Base-by-base conservation (phyloP, 2,888 invertebrate species). In the Tiliacea aurago region DNA sequence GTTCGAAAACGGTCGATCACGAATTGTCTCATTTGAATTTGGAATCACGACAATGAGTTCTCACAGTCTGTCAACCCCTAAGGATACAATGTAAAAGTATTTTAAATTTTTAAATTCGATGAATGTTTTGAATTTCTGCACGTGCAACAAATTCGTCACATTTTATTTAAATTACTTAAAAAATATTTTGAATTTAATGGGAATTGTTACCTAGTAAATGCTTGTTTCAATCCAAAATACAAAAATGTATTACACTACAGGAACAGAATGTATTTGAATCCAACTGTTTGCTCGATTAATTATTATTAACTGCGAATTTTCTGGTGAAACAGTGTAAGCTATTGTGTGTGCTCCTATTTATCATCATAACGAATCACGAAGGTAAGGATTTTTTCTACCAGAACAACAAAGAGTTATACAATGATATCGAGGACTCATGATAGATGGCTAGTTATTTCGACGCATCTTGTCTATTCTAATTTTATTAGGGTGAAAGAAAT, bases 1-100 rank as follows among this genome's bases (percentile, higher is more conserved):
- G 45, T 72, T 70, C 59, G 56, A 76, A 65, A 84, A 70, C 84
- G 51, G 82, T 89, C 86, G 87, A 89, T 89, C 87, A 89, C 86
- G 70, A 66, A 76, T 28, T 77, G 81, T 85, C 80, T 86, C 80
- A 90, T 93, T 91, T 91, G 76, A 91, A 93, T 92, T 88, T 87
- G 70, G 88, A 85, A 87, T 84, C 93, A 93, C 91, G 93, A 88
- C 78, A 90, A 82, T 87, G 85, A 86, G 87, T 93, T 94, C 94
- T 88, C 94, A 94, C 94, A 91, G 79, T 76, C 75, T 86, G 87
- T 93, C 92, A 90, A 85, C 81, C 86, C 90, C 89, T 79, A 70
- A 79, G 86, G 90, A 84, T 86, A 88, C 85, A 84, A 76, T 72
- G 23, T 11, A 90, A 88, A 88, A 47, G n/a, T 61, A 81, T 79